Conservation (phyloP, 2,888 invertebrate species). For the Drosophila macrothrix region DNA sequence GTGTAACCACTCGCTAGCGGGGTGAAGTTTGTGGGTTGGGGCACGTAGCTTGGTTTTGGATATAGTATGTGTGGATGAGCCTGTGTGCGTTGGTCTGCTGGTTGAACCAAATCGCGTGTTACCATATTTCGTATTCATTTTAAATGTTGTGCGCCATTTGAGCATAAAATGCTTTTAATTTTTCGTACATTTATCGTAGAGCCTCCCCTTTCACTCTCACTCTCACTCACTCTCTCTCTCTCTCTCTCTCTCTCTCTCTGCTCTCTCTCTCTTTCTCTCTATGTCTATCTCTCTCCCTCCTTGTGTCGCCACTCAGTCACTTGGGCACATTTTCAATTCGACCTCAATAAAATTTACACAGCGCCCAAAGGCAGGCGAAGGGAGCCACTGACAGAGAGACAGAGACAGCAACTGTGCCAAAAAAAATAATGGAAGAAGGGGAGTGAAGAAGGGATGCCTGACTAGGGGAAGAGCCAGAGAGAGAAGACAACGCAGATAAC, state of each 20-base stretch:
- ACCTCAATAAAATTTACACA: slow-evolving; percentile 76
- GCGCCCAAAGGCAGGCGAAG: slow-evolving; percentile 36
- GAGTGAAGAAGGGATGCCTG: not conserved
- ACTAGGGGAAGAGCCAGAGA: not conserved
- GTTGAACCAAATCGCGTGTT: slow-evolving; percentile 72
- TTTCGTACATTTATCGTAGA: slow-evolving; percentile 68
- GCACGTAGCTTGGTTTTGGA: not conserved
- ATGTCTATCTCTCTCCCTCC: not conserved
- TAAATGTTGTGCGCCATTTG: slow-evolving; percentile 74
- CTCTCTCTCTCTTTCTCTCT: not conserved
- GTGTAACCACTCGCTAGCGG: slow-evolving; percentile 32
- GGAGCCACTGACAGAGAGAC: not conserved
- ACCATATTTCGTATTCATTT: slow-evolving; percentile 79
- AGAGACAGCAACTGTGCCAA: slow-evolving; percentile 4
- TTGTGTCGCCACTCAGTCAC: slow-evolving; percentile 29
- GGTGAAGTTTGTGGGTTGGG: not conserved
- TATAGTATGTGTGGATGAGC: not conserved
- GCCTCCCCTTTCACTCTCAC: not conserved
- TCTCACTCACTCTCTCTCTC: not conserved
- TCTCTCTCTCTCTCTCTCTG: not conserved
- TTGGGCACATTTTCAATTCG: slow-evolving; percentile 76
- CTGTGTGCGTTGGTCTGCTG: slow-evolving; percentile 15
- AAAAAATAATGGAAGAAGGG: not conserved
- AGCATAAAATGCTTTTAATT: slow-evolving; percentile 79
- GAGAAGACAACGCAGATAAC: slow-evolving; percentile 39